Percentiles rank a stretch among this genome's conserved stretches.
Evolutionary conservation across 2,888 invertebrate species (phyloP).

Genomic region (Temnothorax rugatulus): DNA sequence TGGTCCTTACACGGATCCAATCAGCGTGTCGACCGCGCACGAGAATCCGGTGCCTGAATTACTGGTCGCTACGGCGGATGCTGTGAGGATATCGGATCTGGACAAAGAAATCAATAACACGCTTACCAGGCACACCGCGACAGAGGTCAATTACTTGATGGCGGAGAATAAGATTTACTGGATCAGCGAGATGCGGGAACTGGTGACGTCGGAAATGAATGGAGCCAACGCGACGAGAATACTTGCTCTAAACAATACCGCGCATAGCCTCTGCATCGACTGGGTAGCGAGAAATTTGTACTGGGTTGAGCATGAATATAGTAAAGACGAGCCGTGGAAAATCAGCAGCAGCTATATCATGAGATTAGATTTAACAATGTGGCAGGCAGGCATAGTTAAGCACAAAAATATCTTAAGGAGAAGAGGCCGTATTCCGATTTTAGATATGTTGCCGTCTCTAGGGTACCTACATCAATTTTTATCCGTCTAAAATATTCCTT

Average conservation of each 20-base stretch:
- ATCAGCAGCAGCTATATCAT: slow-evolving; percentile 87
- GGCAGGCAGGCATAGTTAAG: slow-evolving; percentile 87
- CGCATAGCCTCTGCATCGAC: slow-evolving; percentile 92
- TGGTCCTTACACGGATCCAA: slow-evolving; percentile 90
- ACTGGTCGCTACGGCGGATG: slow-evolving; percentile 91
- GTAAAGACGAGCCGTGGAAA: slow-evolving; percentile 61
- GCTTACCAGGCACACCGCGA: slow-evolving; percentile 90
- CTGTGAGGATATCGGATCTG: slow-evolving; percentile 92
- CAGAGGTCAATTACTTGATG: slow-evolving; percentile 90
- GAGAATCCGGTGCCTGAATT: slow-evolving; percentile 93
- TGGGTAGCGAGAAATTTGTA: slow-evolving; percentile 95
- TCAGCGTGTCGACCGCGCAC: slow-evolving; percentile 90
- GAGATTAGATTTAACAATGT: slow-evolving; percentile 89
- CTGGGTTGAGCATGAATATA: slow-evolving; percentile 90
- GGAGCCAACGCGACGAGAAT: slow-evolving; percentile 88
- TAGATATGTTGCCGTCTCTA: slow-evolving; percentile 92
- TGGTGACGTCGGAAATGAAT: slow-evolving; percentile 89
- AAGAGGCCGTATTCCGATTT: slow-evolving; percentile 88
- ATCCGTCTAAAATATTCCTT: slow-evolving; percentile 61
- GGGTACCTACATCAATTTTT: slow-evolving; percentile 86
- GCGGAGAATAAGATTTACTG: slow-evolving; percentile 93
- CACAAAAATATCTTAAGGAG: slow-evolving; percentile 88
- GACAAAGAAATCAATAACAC: slow-evolving; percentile 90
- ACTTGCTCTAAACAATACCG: slow-evolving; percentile 88
- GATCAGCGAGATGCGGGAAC: slow-evolving; percentile 92